These are phyloP conservation scores for Brachyptera risi DNA, from an alignment of 2,888 invertebrate genomes.

Conservation along the genomic window DNA sequence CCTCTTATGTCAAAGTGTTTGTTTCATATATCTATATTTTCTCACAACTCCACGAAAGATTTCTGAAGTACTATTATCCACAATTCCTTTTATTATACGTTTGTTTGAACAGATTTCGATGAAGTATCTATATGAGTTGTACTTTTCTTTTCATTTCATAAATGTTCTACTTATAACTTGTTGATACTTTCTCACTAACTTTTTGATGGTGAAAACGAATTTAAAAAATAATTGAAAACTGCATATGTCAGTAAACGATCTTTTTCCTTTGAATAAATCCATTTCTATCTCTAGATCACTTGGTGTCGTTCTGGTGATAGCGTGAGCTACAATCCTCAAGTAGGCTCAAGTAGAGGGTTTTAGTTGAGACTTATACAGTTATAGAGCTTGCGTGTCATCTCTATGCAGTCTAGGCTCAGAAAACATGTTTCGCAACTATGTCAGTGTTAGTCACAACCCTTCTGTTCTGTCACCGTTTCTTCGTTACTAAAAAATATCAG, in stretches of 20 bases:
- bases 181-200: too few relatives aligned
- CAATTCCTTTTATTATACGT: not conserved
- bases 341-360: not conserved
- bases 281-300: too few relatives aligned
- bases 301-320: not conserved
- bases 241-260: too few relatives aligned
- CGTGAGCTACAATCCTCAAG: too few relatives aligned
- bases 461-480: not conserved
- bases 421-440: not conserved
- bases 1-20: too few relatives aligned
- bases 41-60: too few relatives aligned
- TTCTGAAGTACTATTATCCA: not conserved
- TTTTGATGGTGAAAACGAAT: too few relatives aligned
- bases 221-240: too few relatives aligned
- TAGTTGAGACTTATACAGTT: too few relatives aligned
- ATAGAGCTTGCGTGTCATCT: not conserved
- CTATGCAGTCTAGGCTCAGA: not conserved
- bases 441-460: not conserved
- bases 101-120: conserved; percentile 1
- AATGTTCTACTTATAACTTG: not conserved
- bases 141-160: not conserved
- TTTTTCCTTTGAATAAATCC: too few relatives aligned
- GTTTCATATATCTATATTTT: too few relatives aligned
- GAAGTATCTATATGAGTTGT: not conserved
- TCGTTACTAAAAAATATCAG: conserved; percentile 11